These are phyloP conservation scores for Hoplodrina blanda DNA, from an alignment of 2,888 invertebrate species.

Conservation along the genomic window DNA sequence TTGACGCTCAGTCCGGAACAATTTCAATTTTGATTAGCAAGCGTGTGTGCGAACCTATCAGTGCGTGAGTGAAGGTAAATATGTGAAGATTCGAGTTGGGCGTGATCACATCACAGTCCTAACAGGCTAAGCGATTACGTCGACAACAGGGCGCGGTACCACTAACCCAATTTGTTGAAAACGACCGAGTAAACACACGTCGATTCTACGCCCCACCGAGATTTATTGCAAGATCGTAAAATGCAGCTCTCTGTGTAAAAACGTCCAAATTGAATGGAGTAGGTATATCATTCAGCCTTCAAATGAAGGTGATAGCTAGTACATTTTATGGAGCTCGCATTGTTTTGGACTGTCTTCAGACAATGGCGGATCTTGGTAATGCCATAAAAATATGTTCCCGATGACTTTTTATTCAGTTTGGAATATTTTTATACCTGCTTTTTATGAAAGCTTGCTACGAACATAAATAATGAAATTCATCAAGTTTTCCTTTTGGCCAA, in stretches of 20 bases:
- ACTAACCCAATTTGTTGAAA: slow-evolving; percentile 87
- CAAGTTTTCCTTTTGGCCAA: not conserved
- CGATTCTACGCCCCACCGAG: slow-evolving; percentile 77
- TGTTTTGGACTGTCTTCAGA: slow-evolving; percentile 43
- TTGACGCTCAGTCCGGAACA: slow-evolving; percentile 55
- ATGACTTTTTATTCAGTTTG: slow-evolving; percentile 5
- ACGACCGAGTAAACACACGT: slow-evolving; percentile 84
- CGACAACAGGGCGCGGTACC: slow-evolving; percentile 78
- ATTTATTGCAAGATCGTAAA: slow-evolving; percentile 85
- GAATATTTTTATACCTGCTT: slow-evolving; percentile 9
- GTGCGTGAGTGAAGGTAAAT: slow-evolving; percentile 78
- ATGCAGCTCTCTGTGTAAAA: slow-evolving; percentile 75
- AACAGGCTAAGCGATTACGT: slow-evolving; percentile 85
- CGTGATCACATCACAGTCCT: slow-evolving; percentile 81
- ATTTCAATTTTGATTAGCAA: slow-evolving; percentile 74
- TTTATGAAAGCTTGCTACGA: slow-evolving; percentile 2
- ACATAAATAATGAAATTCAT: not conserved
- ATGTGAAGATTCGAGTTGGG: slow-evolving; percentile 79
- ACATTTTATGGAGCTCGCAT: slow-evolving; percentile 62
- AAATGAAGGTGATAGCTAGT: slow-evolving; percentile 44
- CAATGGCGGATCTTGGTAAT: slow-evolving; percentile 22
- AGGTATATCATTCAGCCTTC: slow-evolving; percentile 67
- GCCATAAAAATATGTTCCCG: slow-evolving; percentile 17
- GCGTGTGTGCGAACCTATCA: slow-evolving; percentile 72
- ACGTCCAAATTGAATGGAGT: slow-evolving; percentile 74